Evolutionary conservation across 2,888 invertebrate genomes (phyloP), one percentile per base, ranked within the genome.

Genomic region (Chaetoderma sp.): DNA sequence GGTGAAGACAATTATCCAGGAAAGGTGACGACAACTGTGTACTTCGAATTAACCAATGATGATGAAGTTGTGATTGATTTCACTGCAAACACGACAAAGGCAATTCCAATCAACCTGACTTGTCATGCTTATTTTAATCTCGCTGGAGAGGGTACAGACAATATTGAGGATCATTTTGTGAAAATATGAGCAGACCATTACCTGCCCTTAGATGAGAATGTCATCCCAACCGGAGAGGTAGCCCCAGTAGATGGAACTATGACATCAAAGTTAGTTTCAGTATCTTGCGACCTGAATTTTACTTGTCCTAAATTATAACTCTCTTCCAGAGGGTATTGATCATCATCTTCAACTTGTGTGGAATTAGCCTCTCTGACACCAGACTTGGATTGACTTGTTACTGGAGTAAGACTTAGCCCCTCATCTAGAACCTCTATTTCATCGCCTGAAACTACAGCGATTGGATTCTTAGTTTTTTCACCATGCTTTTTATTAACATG

Each of bases 111-210:
- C 67, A 96, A 94, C 86, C 87, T 98, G 62, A 95, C 95, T 50
- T 94, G 93, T 85, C 93, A 96, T 81, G 91, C 93, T 1, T 97
- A 93, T 85, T 96, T 97, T 86, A 98, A 98, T 87, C 89, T 98
- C 44, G 94, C 92, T 55, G 96, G 96, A 18, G 94, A 78, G 75
- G 63, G 61, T 23, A 60, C 52, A 23, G 66, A 55, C 36, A 59
- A 65, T 49, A 70, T 80, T 23, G 33, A 71, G 32, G 70, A 78
- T 54, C 81, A 81, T 28, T 21, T 70, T 8, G 59, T 79, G 32
- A 59, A 65, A 21, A 90, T 95, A 39, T 93, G 92, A 79, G 93
- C 93, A 1, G 92, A 93, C 84, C 89, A 90, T 68, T 93, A 91
- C 75, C 93, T 93, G 0, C 91, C 90, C 3, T 89, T 90, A 0